phyloP scores from a whole-genome alignment of 2,888 invertebrate species.

The Habroteleia sp. region DNA sequence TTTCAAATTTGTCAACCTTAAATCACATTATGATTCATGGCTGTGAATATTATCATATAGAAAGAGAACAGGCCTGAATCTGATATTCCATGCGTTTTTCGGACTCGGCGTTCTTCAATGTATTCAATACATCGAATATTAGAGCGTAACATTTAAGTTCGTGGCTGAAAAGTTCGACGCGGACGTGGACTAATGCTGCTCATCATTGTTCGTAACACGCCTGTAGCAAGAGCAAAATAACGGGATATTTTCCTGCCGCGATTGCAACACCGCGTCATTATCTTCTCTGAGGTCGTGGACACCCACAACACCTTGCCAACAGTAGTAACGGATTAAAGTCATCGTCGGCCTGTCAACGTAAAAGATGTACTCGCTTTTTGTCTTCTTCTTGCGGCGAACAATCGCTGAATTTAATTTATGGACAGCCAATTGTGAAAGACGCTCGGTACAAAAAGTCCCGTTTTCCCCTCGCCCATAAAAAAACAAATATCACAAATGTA shows the following conservation, averaged over 20 bases:
- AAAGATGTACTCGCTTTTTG: conserved; percentile 29
- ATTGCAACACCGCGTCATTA: conserved; percentile 55
- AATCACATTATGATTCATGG: conserved; percentile 49
- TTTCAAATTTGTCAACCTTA: conserved; percentile 23
- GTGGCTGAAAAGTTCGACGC: conserved; percentile 2
- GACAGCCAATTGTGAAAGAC: conserved; percentile 16
- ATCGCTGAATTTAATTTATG: conserved; percentile 27
- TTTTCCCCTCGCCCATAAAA: not conserved
- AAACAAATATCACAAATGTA: not conserved
- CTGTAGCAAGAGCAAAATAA: conserved; percentile 49
- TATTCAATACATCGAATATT: conserved; percentile 6
- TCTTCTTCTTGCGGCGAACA: conserved; percentile 9
- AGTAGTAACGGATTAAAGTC: conserved; percentile 39
- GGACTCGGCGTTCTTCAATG: not conserved
- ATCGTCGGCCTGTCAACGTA: conserved; percentile 42
- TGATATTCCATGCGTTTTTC: conserved; percentile 17
- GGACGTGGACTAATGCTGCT: conserved; percentile 13
- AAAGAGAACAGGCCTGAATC: conserved; percentile 40
- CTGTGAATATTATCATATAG: conserved; percentile 23
- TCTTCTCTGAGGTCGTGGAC: conserved; percentile 59
- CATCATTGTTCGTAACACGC: conserved; percentile 53
- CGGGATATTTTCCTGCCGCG: conserved; percentile 51
- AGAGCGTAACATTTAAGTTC: conserved; percentile 39
- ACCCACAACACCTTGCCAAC: conserved; percentile 50
- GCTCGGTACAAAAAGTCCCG: not conserved